Conservation (phyloP, 1,140 invertebrate genomes). For the Cydia fagiglandana region DNA sequence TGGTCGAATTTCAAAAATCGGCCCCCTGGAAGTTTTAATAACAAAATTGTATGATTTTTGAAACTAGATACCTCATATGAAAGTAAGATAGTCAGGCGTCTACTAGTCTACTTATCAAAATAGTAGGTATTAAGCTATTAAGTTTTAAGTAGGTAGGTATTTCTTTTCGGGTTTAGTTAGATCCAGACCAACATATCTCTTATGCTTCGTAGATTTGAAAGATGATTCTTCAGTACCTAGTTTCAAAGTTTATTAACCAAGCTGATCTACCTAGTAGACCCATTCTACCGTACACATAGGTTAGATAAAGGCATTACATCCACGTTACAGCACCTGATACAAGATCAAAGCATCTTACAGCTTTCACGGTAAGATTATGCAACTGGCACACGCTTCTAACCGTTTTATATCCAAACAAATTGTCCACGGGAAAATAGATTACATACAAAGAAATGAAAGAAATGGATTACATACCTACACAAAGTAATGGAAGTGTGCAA, state of each 20-base stretch:
- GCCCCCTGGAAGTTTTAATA: not conserved
- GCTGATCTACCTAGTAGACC: not conserved
- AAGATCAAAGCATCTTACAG: constrained; percentile 1
- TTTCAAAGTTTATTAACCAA: too few relatives aligned
- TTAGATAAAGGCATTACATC: constrained; percentile 7
- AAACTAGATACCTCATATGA: too few relatives aligned
- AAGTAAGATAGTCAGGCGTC: too few relatives aligned
- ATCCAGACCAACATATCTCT: too few relatives aligned
- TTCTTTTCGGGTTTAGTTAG: too few relatives aligned
- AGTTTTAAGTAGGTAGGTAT: too few relatives aligned
- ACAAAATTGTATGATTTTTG: too few relatives aligned
- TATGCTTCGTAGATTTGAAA: too few relatives aligned
- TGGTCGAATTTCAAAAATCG: too few relatives aligned
- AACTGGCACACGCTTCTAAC: not conserved
- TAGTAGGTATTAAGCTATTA: too few relatives aligned
- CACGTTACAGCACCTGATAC: constrained; percentile 15
- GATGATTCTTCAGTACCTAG: too few relatives aligned
- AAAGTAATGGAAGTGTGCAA: not conserved
- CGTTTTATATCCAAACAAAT: constrained; percentile 14
- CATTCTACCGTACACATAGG: not conserved
- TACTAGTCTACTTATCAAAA: too few relatives aligned
- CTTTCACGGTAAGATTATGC: not conserved
- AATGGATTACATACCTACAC: not conserved
- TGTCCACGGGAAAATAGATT: not conserved
- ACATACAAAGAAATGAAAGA: not conserved